Evolutionary conservation across 1,140 invertebrate species (phyloP).

Genomic region (Linepithema humile): DNA sequence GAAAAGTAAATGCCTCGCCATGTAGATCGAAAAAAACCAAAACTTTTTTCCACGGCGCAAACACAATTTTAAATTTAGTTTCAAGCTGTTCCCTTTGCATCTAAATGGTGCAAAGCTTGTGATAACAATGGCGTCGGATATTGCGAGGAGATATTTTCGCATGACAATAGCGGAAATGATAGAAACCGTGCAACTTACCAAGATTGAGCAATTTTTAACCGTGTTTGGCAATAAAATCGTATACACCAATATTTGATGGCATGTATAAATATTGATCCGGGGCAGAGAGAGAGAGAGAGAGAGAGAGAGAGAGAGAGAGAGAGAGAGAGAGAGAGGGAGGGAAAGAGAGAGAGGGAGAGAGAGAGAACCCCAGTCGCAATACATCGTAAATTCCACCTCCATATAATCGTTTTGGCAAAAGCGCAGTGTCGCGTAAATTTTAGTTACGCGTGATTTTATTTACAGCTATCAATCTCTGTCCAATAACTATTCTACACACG

Average conservation of each 20-base stretch:
- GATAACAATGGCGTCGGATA: neutral
- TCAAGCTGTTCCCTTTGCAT: neutral
- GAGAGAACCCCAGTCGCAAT: too few relatives aligned
- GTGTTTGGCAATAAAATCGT: neutral
- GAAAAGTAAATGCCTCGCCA: slow-evolving; percentile 15
- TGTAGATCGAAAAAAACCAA: neutral
- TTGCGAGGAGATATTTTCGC: neutral
- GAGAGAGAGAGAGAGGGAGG: too few relatives aligned
- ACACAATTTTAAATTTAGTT: neutral
- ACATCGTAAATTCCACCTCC: slow-evolving; percentile 22
- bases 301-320: too few relatives aligned
- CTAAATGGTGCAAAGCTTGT: neutral
- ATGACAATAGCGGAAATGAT: neutral
- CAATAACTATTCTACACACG: neutral
- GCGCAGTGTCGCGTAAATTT: neutral
- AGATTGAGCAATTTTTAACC: neutral
- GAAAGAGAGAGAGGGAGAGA: too few relatives aligned
- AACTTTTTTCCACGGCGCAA: neutral
- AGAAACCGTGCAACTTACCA: neutral
- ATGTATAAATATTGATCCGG: slow-evolving; percentile 15
- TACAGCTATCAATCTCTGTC: neutral
- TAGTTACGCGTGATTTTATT: slow-evolving; percentile 16
- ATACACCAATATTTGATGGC: neutral
- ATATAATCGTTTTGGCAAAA: slow-evolving; percentile 3
- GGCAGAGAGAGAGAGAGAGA: too few relatives aligned